Evolutionary conservation across 2,888 invertebrate species (phyloP), one percentile per base, ranked within the genome.

Genomic region (Phytoseiulus persimilis): DNA sequence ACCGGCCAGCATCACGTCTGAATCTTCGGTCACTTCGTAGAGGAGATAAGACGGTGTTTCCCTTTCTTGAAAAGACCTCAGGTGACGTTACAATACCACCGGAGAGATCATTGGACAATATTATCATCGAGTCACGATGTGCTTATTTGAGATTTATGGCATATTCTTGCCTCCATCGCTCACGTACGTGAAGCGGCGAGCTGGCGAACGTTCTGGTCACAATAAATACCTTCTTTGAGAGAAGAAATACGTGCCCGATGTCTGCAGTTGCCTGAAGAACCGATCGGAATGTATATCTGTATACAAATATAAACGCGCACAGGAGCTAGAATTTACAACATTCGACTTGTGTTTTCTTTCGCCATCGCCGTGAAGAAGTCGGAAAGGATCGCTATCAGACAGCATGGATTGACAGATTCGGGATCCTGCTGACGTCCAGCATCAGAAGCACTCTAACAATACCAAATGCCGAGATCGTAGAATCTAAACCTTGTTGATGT

Each of bases 291-390:
- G 28, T 65, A 65, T 65, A 65, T 65, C 65, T 65, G 65, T 65
- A 65, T 65, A 65, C 65, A 65, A 65, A 65, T 65, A 65, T 65
- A 65, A 65, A 65, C 65, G 65, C 5, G 14, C 5, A 65, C 65
- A 65, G 65, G 65, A 65, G 65, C 65, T 18, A 18, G 23, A 65
- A 65, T 65, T 65, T 65, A 65, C 65, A 65, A 65, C 65, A 65
- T 65, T 65, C 65, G 65, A 65, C 65, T 65, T 65, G 65, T 65
- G 65, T 65, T 65, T 65, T 65, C 65, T 65, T 65, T 65, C 65
- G 65, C 65, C 65, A 65, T 65, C 65, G 65, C 14, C 5, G 65
- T 3, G 65, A 14, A 3, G 65, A 65, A 65, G 65, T 65, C 65
- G 65, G 28, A 28, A 65, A 65, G 65, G 18, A 3, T 65, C 65